Percentiles rank a stretch among this genome's conserved stretches.
These are phyloP conservation scores for Acrossocheilus wenchowensis DNA, from an alignment of 2,797 vertebrate genomes.

Conservation along the genomic window DNA sequence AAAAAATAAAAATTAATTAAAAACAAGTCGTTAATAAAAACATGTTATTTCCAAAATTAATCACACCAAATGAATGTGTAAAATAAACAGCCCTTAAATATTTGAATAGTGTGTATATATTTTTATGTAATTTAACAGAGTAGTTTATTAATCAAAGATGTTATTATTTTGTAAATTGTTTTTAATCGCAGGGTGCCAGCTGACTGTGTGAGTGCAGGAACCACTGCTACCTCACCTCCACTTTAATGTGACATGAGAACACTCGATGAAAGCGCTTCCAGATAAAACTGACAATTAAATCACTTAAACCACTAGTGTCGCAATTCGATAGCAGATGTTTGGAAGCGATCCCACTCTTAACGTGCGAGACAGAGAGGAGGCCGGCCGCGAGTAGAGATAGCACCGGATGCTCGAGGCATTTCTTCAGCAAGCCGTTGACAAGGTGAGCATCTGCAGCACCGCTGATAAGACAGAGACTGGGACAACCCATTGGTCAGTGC, in stretches of 20 bases:
- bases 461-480: constrained; percentile 69
- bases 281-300: constrained; percentile 41
- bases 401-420: constrained; percentile 9
- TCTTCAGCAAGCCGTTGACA: constrained; percentile 66
- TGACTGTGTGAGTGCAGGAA: not conserved
- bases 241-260: constrained; percentile 30
- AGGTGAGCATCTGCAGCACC: constrained; percentile 65
- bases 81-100: not conserved
- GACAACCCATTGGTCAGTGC: constrained; percentile 70
- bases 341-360: constrained; percentile 22
- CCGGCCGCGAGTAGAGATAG: constrained; percentile 12
- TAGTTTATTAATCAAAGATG: not conserved
- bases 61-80: not conserved
- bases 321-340: constrained; percentile 24
- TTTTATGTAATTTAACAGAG: not conserved
- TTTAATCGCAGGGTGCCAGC: not conserved
- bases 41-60: not conserved
- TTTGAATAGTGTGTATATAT: not conserved
- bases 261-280: constrained; percentile 26
- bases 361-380: not conserved
- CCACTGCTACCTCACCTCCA: not conserved
- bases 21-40: not conserved
- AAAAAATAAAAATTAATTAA: not conserved
- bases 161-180: not conserved
- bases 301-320: constrained; percentile 37